These are phyloP conservation scores for Anguilla marmorata DNA, from an alignment of 2,797 vertebrate genomes.

Conservation along the genomic window DNA sequence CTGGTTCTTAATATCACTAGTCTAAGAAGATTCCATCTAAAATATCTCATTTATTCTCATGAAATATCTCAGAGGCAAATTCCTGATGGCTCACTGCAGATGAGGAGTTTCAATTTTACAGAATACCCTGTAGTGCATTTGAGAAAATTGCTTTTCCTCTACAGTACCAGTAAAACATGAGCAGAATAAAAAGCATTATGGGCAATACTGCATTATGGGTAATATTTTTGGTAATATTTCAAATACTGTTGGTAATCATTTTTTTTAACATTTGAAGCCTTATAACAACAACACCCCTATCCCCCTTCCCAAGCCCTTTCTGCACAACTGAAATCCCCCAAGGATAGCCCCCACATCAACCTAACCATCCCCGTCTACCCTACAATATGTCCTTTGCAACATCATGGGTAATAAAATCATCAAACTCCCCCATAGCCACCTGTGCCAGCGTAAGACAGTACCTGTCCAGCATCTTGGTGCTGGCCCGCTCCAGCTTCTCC, in stretches of 20 bases:
- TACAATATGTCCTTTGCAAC: neutral
- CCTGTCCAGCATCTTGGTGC: slow-evolving; percentile 98
- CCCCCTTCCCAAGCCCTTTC: too few relatives aligned
- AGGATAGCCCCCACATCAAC: too few relatives aligned
- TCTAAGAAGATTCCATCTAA: neutral
- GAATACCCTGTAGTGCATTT: neutral
- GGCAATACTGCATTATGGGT: neutral
- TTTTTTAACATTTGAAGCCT: too few relatives aligned
- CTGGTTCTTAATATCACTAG: neutral
- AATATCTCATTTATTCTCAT: neutral
- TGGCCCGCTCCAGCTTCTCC: slow-evolving; percentile 95
- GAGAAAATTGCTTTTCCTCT: neutral
- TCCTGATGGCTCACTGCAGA: neutral
- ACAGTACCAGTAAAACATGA: neutral
- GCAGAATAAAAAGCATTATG: neutral
- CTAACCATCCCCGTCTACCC: too few relatives aligned
- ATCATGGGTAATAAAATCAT: neutral
- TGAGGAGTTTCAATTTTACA: neutral
- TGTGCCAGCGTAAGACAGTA: slow-evolving; percentile 46
- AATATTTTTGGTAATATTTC: neutral
- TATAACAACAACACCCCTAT: too few relatives aligned
- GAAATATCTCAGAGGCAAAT: neutral
- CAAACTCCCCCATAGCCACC: neutral
- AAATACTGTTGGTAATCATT: neutral
- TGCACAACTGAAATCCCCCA: too few relatives aligned